phyloP scores from a whole-genome alignment of 2,113 vertebrate species.

The Cyanoliseus patagonus region DNA sequence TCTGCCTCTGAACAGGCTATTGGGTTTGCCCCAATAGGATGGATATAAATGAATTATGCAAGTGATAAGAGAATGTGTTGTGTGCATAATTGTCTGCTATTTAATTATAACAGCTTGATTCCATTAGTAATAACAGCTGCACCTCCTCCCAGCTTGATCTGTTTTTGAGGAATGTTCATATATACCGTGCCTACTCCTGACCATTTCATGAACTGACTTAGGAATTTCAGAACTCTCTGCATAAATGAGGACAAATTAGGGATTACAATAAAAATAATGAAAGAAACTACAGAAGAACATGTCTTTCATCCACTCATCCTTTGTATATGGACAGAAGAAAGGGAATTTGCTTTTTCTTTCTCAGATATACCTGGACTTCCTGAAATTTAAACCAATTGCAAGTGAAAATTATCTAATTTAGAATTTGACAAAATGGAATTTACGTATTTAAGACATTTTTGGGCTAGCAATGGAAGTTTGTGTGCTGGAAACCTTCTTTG shows the following conservation, averaged over 20 bases:
- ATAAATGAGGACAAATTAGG: background rate
- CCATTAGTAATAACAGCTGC: background rate
- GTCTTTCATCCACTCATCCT: background rate
- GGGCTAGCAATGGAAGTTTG: slow-evolving; percentile 58
- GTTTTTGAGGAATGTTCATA: background rate
- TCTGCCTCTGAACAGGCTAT: background rate
- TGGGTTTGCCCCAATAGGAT: background rate
- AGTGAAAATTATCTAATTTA: slow-evolving; percentile 63
- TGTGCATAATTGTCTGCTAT: background rate
- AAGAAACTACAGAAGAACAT: background rate
- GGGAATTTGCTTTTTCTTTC: background rate
- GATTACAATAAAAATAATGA: background rate
- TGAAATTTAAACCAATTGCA: slow-evolving; percentile 45
- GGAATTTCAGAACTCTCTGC: background rate
- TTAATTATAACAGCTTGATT: background rate
- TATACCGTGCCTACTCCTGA: background rate
- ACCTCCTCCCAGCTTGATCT: background rate
- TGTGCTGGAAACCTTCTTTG: slow-evolving; percentile 75
- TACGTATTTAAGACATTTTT: slow-evolving; percentile 57
- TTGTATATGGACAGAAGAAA: background rate
- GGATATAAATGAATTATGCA: background rate
- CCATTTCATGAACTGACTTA: background rate
- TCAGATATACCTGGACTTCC: background rate
- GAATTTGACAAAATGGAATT: slow-evolving; percentile 53
- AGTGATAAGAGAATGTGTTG: background rate